Evolutionary conservation across 2,797 vertebrate species (phyloP).

Genomic region (Alca torda): DNA sequence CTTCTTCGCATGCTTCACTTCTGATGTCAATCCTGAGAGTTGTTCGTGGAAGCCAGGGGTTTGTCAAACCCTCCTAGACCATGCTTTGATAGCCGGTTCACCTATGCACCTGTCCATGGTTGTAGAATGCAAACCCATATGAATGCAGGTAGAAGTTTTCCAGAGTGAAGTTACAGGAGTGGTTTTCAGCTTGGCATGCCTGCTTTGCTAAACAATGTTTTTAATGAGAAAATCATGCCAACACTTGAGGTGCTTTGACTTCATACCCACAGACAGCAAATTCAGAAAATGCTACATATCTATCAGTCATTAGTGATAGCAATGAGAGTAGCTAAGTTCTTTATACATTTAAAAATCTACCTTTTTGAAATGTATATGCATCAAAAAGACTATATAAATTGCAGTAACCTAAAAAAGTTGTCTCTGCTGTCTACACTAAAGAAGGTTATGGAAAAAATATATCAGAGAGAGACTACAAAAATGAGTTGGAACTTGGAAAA

Average conservation of each 20-base stretch:
- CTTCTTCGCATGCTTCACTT: neutral
- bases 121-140: neutral
- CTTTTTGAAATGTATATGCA: neutral
- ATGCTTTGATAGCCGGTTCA: neutral
- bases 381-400: neutral
- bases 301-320: neutral
- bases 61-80: neutral
- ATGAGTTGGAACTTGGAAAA: neutral
- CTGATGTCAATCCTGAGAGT: neutral
- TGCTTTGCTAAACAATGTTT: neutral
- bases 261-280: neutral
- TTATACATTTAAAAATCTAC: neutral
- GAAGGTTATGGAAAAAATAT: neutral
- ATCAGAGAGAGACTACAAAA: neutral
- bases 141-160: neutral
- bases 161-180: neutral
- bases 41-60: neutral
- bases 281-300: neutral
- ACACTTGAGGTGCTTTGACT: neutral
- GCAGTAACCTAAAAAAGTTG: neutral
- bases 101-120: fast-evolving
- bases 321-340: neutral
- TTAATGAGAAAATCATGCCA: neutral
- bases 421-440: neutral
- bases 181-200: neutral